These are phyloP conservation scores for Muscicapa striata DNA, from an alignment of 2,797 vertebrate genomes.

Conservation along the genomic window DNA sequence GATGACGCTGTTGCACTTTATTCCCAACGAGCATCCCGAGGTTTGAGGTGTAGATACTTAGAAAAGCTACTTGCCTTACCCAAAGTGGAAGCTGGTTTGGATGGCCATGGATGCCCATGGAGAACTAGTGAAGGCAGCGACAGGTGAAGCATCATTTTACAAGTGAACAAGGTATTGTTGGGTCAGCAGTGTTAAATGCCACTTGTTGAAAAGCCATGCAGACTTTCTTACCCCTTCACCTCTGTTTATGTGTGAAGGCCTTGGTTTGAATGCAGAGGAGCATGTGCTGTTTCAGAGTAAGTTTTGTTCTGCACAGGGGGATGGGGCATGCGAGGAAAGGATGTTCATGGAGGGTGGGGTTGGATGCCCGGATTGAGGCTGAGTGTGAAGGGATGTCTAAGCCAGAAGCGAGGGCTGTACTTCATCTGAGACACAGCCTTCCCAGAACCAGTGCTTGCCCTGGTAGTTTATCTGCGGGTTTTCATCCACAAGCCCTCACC, in stretches of 20 bases:
- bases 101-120: not conserved
- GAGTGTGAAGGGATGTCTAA: not conserved
- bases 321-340: rapidly evolving
- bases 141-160: not conserved
- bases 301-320: not conserved
- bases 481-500: not conserved
- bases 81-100: not conserved
- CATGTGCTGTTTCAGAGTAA: not conserved
- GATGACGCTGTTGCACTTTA: not conserved
- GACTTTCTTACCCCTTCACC: not conserved
- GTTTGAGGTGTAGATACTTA: not conserved
- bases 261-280: not conserved
- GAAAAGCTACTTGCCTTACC: not conserved
- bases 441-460: not conserved
- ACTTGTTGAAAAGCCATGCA: not conserved
- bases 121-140: not conserved
- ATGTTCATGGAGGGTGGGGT: not conserved
- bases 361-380: not conserved
- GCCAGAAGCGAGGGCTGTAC: not conserved
- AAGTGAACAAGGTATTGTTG: not conserved
- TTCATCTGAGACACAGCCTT: not conserved
- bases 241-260: not conserved
- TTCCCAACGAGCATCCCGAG: not conserved
- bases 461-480: not conserved
- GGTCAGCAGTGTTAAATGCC: not conserved